phyloP scores from a whole-genome alignment of 2,113 vertebrate genomes.

The Hypanus sabinus region DNA sequence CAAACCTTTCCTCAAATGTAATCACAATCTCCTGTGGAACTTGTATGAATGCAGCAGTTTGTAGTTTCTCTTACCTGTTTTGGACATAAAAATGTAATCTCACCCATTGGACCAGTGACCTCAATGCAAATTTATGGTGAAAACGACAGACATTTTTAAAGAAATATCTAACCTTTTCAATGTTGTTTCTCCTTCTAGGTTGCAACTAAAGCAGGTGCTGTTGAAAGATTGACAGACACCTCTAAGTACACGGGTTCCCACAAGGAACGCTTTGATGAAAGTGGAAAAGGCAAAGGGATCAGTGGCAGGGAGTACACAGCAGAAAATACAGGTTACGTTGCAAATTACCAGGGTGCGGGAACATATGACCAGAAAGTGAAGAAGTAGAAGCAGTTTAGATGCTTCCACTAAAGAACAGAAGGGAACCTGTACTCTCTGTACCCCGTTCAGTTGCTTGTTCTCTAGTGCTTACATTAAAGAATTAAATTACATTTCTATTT shows the following conservation, averaged over 20 bases:
- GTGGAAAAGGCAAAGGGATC: conserved; percentile 77
- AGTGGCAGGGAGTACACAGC: conserved; percentile 79
- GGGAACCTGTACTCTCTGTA: no score
- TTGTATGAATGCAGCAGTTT: background rate
- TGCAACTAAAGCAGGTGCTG: conserved; percentile 67
- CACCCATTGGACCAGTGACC: background rate
- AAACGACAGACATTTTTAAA: background rate
- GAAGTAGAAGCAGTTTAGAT: conserved; percentile 42
- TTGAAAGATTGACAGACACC: conserved; percentile 84
- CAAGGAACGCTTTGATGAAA: conserved; percentile 84
- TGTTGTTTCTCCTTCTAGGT: conserved; percentile 59
- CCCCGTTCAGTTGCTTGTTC: background rate
- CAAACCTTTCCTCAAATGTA: background rate
- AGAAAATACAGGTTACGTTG: conserved; percentile 84
- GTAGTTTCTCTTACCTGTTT: background rate
- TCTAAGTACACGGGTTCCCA: conserved; percentile 87
- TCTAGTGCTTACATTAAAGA: conserved; percentile 2
- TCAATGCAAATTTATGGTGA: background rate
- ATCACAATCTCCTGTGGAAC: background rate
- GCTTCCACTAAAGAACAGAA: background rate
- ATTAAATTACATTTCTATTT: conserved; percentile 6
- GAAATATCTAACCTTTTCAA: background rate
- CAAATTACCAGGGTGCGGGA: conserved; percentile 81
- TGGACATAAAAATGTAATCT: background rate
- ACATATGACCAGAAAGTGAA: conserved; percentile 80